phyloP scores from a whole-genome alignment of 2,888 invertebrate species.

The Catocala nupta region DNA sequence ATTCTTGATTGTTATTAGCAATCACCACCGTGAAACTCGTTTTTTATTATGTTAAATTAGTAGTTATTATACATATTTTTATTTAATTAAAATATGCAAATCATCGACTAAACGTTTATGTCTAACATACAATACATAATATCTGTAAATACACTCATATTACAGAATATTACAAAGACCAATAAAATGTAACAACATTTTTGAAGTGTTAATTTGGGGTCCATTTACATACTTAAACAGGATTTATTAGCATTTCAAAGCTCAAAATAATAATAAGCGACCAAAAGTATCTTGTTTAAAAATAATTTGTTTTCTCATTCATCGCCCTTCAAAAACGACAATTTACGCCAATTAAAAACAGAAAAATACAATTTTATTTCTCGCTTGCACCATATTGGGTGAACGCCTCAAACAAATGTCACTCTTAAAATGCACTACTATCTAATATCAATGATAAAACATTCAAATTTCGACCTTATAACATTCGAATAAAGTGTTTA shows the following conservation, averaged over 20 bases:
- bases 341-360: slow-evolving; percentile 81
- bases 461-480: slow-evolving; percentile 49
- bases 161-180: too few species aligned
- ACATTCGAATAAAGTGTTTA: slow-evolving; percentile 16
- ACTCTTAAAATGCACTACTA: slow-evolving; percentile 59
- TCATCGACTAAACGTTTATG: too few species aligned
- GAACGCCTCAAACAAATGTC: slow-evolving; percentile 85
- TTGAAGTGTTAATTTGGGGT: not conserved
- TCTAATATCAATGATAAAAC: slow-evolving; percentile 10
- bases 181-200: not conserved
- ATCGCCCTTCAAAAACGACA: slow-evolving; percentile 58
- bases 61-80: too few species aligned
- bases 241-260: slow-evolving; percentile 6
- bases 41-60: too few species aligned
- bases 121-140: too few species aligned
- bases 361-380: slow-evolving; percentile 79
- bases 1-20: too few species aligned
- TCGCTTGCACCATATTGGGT: slow-evolving; percentile 78
- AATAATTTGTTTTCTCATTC: slow-evolving; percentile 59
- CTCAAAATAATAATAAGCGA: slow-evolving; percentile 39
- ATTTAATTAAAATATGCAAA: too few species aligned
- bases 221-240: not conserved
- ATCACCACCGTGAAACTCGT: too few species aligned
- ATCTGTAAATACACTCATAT: too few species aligned
- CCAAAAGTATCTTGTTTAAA: slow-evolving; percentile 53